phyloP scores from a whole-genome alignment of 2,797 vertebrate genomes.

The Thunnus albacares region DNA sequence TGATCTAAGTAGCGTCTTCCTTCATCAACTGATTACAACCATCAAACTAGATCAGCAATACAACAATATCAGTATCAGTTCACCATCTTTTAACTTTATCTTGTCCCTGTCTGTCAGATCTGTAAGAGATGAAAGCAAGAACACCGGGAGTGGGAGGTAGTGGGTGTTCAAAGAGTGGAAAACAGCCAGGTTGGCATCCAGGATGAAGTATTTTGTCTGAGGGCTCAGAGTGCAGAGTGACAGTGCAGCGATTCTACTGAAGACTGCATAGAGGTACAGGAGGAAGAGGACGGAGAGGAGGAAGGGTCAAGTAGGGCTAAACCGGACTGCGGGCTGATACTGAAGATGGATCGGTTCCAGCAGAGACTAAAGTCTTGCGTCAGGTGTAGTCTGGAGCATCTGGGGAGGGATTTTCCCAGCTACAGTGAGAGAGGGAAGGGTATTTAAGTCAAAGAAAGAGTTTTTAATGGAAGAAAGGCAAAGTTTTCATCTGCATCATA shows the following conservation, averaged over 20 bases:
- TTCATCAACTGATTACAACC: neutral
- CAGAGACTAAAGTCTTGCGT: slow-evolving; percentile 72
- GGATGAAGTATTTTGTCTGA: slow-evolving; percentile 43
- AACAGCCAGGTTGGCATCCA: slow-evolving; percentile 15
- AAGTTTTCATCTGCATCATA: neutral
- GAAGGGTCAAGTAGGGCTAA: neutral
- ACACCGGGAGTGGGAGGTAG: slow-evolving; percentile 3
- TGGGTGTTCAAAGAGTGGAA: slow-evolving; percentile 13
- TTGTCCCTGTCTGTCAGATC: neutral
- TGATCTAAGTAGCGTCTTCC: neutral
- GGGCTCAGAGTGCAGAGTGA: slow-evolving; percentile 22
- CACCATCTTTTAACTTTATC: slow-evolving; percentile 19
- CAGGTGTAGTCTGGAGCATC: slow-evolving; percentile 64
- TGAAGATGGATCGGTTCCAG: slow-evolving; percentile 47
- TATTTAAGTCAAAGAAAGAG: neutral
- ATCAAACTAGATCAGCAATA: slow-evolving; percentile 9
- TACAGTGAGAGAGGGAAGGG: slow-evolving; percentile 46
- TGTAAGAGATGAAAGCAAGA: slow-evolving; percentile 16
- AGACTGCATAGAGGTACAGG: neutral
- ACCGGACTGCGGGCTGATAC: slow-evolving; percentile 8
- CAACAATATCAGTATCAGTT: neutral
- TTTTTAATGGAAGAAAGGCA: neutral
- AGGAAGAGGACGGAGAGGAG: neutral
- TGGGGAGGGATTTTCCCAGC: slow-evolving; percentile 75
- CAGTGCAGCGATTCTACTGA: neutral